Evolutionary conservation across 2,113 vertebrate genomes (phyloP).

Genomic region (western clawed frog (Xenopus tropicalis)): UCB_Xtro_10.0 CM004443.2:44989001-44989500

Average conservation of each 20-base stretch:
- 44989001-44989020: constrained; percentile 84
- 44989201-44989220: constrained; percentile 54
- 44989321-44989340: constrained; percentile 14
- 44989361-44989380: too few species aligned
- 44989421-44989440: too few species aligned
- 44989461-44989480: too few species aligned
- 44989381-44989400: too few species aligned
- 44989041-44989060: constrained; percentile 85
- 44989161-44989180: constrained; percentile 83
- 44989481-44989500: too few species aligned
- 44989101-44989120: constrained; percentile 70
- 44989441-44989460: too few species aligned
- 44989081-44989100: constrained; percentile 67
- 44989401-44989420: too few species aligned
- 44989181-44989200: constrained; percentile 67
- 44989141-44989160: constrained; percentile 74
- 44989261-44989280: constrained; percentile 59
- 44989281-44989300: constrained; percentile 53
- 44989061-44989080: constrained; percentile 95
- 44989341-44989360: too few species aligned
- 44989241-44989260: background rate
- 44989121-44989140: constrained; percentile 76
- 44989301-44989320: constrained; percentile 46
- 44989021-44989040: constrained; percentile 86
- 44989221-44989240: constrained; percentile 40